Percentiles rank a stretch among this genome's conserved stretches.
These are phyloP conservation scores for Cryptocephalus primarius DNA, from an alignment of 2,888 invertebrate genomes.

Conservation along the genomic window DNA sequence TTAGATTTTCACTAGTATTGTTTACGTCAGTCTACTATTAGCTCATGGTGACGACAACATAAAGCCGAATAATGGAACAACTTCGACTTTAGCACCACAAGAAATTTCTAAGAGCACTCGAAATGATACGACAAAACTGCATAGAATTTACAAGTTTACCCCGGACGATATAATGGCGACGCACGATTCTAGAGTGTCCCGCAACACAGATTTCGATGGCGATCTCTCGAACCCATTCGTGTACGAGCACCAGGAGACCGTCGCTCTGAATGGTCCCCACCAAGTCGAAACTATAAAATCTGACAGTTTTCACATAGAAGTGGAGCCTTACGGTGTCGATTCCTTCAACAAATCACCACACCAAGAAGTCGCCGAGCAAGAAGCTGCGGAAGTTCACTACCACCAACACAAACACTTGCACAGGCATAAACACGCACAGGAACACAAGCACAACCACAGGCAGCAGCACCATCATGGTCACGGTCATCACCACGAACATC, in stretches of 20 bases:
- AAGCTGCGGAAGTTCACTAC: conserved; percentile 25
- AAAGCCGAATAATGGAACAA: too few species aligned
- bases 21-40: conserved; percentile 6
- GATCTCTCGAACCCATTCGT: conserved; percentile 5
- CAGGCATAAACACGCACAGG: conserved; percentile 24
- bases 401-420: conserved; percentile 28
- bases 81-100: too few species aligned
- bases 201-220: neutral
- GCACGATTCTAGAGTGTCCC: neutral
- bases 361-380: conserved; percentile 9
- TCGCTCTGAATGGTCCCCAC: conserved; percentile 18
- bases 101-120: neutral
- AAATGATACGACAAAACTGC: neutral
- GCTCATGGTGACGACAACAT: too few species aligned
- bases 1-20: conserved; percentile 9
- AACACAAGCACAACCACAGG: conserved; percentile 20
- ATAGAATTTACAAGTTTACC: neutral
- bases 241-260: conserved; percentile 20
- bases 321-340: conserved; percentile 18
- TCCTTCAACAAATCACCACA: conserved; percentile 15
- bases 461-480: conserved; percentile 17
- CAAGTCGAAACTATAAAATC: conserved; percentile 25
- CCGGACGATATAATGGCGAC: too few species aligned
- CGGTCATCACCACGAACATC: conserved; percentile 13
- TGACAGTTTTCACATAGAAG: conserved; percentile 22